Percentiles rank a stretch among this genome's conserved stretches.
Evolutionary conservation across 2,888 invertebrate species (phyloP).

Genomic region (Abrostola triplasia): DNA sequence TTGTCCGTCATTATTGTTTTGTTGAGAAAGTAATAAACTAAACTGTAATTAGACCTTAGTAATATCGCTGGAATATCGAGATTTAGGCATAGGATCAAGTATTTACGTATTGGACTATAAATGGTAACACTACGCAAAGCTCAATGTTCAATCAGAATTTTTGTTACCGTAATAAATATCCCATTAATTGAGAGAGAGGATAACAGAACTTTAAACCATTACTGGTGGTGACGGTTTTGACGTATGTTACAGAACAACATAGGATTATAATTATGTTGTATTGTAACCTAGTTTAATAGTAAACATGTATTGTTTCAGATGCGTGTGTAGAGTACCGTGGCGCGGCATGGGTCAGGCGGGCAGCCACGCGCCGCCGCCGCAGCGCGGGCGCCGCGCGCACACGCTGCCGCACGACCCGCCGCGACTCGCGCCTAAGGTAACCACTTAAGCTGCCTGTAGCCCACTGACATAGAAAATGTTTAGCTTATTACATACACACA

Average conservation of each 20-base stretch:
- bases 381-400: slow-evolving; percentile 73
- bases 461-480: too few relatives aligned
- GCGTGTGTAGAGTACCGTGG: slow-evolving; percentile 57
- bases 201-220: not conserved
- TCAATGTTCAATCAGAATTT: too few relatives aligned
- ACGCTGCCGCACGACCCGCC: slow-evolving; percentile 83
- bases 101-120: slow-evolving; percentile 5
- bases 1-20: not conserved
- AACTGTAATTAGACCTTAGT: slow-evolving; percentile 40
- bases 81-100: slow-evolving; percentile 10
- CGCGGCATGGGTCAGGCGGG: slow-evolving; percentile 84
- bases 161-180: too few relatives aligned
- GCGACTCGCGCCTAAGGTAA: slow-evolving; percentile 81
- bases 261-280: not conserved
- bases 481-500: too few relatives aligned
- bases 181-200: too few relatives aligned
- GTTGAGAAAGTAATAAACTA: slow-evolving; percentile 32
- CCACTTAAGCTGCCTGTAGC: too few relatives aligned
- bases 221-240: not conserved
- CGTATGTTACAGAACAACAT: not conserved
- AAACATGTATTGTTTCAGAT: slow-evolving; percentile 65
- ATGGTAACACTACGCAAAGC: too few relatives aligned
- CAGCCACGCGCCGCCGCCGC: slow-evolving; percentile 78
- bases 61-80: slow-evolving; percentile 23
- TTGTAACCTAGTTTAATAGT: not conserved